Base-by-base conservation (phyloP, 1,140 invertebrate species). In the Eulimnadia texana region DNA sequence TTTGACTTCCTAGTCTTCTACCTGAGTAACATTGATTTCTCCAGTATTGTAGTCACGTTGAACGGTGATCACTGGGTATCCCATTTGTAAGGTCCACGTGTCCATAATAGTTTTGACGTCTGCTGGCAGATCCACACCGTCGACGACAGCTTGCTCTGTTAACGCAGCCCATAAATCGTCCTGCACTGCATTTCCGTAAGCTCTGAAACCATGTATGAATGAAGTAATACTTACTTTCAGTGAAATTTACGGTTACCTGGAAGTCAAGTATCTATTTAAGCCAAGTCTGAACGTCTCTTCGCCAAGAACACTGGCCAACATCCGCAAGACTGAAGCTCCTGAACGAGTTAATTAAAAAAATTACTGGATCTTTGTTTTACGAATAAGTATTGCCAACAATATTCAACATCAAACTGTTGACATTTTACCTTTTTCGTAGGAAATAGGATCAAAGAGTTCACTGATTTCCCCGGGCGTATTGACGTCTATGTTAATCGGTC, bases 391-490 rank as follows among this genome's bases (percentile, higher is more conserved):
- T n/a, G n/a, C n/a, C n/a, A n/a, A n/a, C n/a, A n/a, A n/a, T n/a
- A n/a, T n/a, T n/a, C n/a, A n/a, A 27, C 6, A 24, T 16, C 16
- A 54, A 22, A 13, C 2, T 19, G 25, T 28, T 19, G 56, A 6
- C 27, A 53, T 51, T 61, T 64, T 70, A 83, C 87, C 89, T 83
- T 94, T 94, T 50, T 77, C 82, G 69, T 97, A 97, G 0, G 90
- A 94, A 65, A 97, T 96, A 50, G 81, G 78, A 72, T 98, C 93
- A 71, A 97, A 97, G 60, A 96, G 90, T 71, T 94, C 88, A 64
- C 83, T 86, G 10, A 97, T 93, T 74, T 97, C 90, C 68, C 90
- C 85, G 0, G 91, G 90, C 73, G 93, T 83, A 1, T 80, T 77
- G 1, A 97, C 92, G 64, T 84, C 80, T 1, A 92, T 80, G 0